Evolutionary conservation across 2,113 vertebrate genomes (phyloP).

Genomic region (Sander lucioperca): DNA sequence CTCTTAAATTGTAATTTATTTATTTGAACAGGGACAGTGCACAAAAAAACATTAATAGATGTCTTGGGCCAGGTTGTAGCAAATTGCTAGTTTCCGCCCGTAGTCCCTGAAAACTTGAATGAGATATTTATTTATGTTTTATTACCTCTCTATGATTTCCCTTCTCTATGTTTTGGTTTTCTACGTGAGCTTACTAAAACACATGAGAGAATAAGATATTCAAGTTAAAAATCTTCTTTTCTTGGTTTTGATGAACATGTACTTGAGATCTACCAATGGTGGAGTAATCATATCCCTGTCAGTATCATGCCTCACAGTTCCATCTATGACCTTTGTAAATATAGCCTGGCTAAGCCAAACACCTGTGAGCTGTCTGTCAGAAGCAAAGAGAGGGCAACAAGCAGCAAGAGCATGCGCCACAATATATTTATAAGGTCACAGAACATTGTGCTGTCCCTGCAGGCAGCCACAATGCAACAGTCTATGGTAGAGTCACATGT

Average conservation of each 20-base stretch:
- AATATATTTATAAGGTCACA: slow-evolving; percentile 48
- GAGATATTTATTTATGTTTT: background rate
- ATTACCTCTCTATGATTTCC: background rate
- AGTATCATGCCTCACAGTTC: slow-evolving; percentile 23
- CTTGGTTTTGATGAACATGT: slow-evolving; percentile 22
- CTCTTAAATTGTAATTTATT: too few relatives aligned
- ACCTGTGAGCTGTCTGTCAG: slow-evolving; percentile 81
- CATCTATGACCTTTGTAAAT: slow-evolving; percentile 73
- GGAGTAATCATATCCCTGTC: slow-evolving; percentile 53
- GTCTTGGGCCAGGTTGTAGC: too few relatives aligned
- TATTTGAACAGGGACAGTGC: too few relatives aligned
- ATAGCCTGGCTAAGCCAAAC: slow-evolving; percentile 73
- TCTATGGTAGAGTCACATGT: slow-evolving; percentile 7
- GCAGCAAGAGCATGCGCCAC: slow-evolving; percentile 22
- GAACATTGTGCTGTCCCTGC: background rate
- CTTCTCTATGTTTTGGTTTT: background rate
- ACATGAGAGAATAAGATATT: background rate
- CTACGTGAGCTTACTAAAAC: background rate
- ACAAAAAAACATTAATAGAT: too few relatives aligned
- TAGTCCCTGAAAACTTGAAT: too few relatives aligned
- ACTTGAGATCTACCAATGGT: slow-evolving; percentile 8
- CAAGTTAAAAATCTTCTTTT: background rate
- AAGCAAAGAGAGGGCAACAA: slow-evolving; percentile 16
- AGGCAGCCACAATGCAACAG: slow-evolving; percentile 24
- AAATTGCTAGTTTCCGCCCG: too few relatives aligned